A percentile compares a stretch with the other conserved stretches of the same genome.
Conservation (phyloP, 2,888 invertebrate genomes). For the Drosophila fulvimacula region DNA sequence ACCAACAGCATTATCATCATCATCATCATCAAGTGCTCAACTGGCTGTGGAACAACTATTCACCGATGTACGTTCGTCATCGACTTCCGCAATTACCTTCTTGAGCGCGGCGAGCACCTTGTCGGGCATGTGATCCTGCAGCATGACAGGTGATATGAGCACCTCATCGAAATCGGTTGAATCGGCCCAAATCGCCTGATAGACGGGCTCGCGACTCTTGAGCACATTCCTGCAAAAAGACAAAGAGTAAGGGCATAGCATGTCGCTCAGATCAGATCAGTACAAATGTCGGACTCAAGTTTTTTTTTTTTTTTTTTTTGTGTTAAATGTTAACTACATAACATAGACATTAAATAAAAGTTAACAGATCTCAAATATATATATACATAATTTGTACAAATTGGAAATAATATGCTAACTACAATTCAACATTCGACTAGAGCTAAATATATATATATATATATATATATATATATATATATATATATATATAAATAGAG, state of each 20-base stretch:
- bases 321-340: conserved; percentile 7
- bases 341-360: conserved; percentile 1
- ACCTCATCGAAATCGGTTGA: conserved; percentile 94
- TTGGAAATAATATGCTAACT: conserved; percentile 17
- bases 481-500: conserved; percentile 7
- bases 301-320: neutral
- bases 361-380: neutral
- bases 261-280: conserved; percentile 14
- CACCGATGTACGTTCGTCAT: conserved; percentile 76
- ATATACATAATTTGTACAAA: neutral
- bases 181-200: conserved; percentile 94
- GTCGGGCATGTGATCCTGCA: conserved; percentile 96
- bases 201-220: conserved; percentile 91
- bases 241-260: conserved; percentile 56
- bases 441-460: conserved; percentile 7
- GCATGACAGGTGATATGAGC: conserved; percentile 94
- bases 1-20: conserved; percentile 18
- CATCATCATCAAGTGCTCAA: conserved; percentile 45
- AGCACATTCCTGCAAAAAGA: conserved; percentile 87
- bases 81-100: conserved; percentile 88
- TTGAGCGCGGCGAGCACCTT: conserved; percentile 92
- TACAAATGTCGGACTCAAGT: conserved; percentile 7
- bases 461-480: conserved; percentile 5
- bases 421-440: conserved; percentile 28
- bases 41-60: conserved; percentile 76